A percentile compares a stretch with the other conserved stretches of the same genome.
Conservation (phyloP, 2,888 invertebrate genomes). For the Acanthosepion lycidas region DNA sequence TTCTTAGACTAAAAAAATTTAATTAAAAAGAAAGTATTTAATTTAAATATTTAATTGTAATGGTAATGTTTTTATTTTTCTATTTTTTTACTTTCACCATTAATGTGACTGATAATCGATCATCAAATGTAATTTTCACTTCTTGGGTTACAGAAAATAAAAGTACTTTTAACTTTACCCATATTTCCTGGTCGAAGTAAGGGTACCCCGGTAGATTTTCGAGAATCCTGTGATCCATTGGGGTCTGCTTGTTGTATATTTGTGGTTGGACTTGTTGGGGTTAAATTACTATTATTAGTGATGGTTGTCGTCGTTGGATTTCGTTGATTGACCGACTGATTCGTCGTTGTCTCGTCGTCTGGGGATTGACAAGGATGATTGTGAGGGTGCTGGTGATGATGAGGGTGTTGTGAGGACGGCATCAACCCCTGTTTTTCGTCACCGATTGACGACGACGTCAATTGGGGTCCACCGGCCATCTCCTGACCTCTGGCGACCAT, state of each 20-base stretch:
- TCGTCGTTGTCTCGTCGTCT: not conserved
- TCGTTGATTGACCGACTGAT: not conserved
- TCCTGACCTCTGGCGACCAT: not conserved
- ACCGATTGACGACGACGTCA: not conserved
- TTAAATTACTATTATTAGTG: not conserved
- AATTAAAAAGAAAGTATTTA: too few relatives aligned
- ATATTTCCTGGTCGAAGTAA: not conserved
- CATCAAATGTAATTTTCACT: too few relatives aligned
- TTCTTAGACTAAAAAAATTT: too few relatives aligned
- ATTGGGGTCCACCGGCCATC: not conserved
- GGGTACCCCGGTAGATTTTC: not conserved
- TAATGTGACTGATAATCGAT: not conserved
- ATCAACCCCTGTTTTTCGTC: not conserved
- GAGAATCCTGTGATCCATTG: not conserved
- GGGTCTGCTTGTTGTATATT: not conserved
- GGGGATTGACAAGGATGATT: not conserved
- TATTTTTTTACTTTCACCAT: not conserved
- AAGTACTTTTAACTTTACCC: slow-evolving; percentile 44
- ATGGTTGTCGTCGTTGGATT: not conserved
- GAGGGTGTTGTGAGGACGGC: not conserved
- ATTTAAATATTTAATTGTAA: too few relatives aligned
- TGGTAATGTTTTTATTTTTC: not conserved
- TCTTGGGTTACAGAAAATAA: too few relatives aligned
- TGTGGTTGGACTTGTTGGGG: not conserved
- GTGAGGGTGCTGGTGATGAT: not conserved